Base-by-base conservation (phyloP, 2,113 vertebrate species). In the Neofelis nebulosa region DNA sequence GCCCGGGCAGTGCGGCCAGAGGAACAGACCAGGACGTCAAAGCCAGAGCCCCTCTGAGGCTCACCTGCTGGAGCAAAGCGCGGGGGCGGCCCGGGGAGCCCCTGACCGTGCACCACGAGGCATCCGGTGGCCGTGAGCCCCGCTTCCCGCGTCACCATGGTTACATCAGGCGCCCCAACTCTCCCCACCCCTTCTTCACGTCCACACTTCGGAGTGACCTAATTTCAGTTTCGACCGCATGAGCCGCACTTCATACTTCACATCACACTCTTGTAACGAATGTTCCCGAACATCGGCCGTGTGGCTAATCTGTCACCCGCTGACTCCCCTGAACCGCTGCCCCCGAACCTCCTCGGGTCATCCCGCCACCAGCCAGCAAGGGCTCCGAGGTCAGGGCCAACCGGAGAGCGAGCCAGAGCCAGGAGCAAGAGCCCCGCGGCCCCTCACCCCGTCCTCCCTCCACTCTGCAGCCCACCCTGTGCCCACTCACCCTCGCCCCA, bases 111-210 rank as follows among this genome's bases (percentile, higher is more conserved):
- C 6, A 27, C 38, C 0, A 2, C 1, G 11, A 8, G 38, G 36
- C 21, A 3, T 25, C 21, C 0, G 0, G 57, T 19, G 21, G 7
- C 9, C 27, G 1, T 13, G 23, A 45, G 3, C 0, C 7, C 3
- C 31, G 18, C 16, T 13, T 23, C 71, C 38, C 29, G 11, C 0
- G 5, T 55, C 36, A 2, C 15, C 3, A 4, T 0, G 0, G 12
- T 23, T 6, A 7, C 9, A 19, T 18, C 27, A 27, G 13, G 19
- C 4, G 0, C 11, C 16, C 0, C 0, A 4, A 5, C 18, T 31
- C 13, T 41, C 38, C 45, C 78, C 50, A 13, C 4, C 55, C 3
- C 11, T 19, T 41, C 36, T 31, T 21, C 21, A n/a, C 4, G 1
- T 4, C 74, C 2, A 3, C 10, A 2, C 2, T 11, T 18, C 16